Conservation (phyloP, 1,140 invertebrate species). For the Bombus turneri region DNA sequence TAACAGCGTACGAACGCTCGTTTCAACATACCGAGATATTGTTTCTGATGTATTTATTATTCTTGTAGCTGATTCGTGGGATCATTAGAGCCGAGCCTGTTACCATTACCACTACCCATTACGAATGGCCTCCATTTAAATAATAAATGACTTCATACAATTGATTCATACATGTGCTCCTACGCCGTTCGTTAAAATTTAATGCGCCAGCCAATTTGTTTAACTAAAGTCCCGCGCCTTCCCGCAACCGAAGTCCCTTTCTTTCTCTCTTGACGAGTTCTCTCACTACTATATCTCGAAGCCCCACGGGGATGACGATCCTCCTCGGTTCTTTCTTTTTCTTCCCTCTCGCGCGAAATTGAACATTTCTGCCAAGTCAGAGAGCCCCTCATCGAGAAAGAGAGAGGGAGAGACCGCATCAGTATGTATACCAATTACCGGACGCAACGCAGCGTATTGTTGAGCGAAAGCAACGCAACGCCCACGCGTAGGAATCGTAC, state of each 20-base stretch:
- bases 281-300: no score
- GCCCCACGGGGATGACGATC: not conserved
- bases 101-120: conserved; percentile 27
- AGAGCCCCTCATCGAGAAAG: not conserved
- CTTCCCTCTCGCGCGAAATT: not conserved
- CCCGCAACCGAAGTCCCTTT: not conserved
- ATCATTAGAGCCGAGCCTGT: conserved; percentile 22
- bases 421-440: conserved; percentile 40
- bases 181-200: conserved; percentile 24
- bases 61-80: conserved; percentile 4
- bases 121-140: conserved; percentile 15
- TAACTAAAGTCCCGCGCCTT: not conserved
- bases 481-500: conserved; percentile 46
- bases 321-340: not conserved
- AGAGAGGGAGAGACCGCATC: not conserved
- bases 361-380: conserved; percentile 48
- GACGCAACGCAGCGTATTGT: conserved; percentile 39
- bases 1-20: no score
- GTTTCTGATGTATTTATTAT: conserved; percentile 37
- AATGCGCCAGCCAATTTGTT: conserved; percentile 12
- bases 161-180: conserved; percentile 17
- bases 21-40: not conserved
- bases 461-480: conserved; percentile 56
- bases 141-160: conserved; percentile 28
- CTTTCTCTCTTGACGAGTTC: not conserved